These are phyloP conservation scores for Micoletzkya japonica DNA, from an alignment of 2,888 invertebrate species.

Conservation along the genomic window DNA sequence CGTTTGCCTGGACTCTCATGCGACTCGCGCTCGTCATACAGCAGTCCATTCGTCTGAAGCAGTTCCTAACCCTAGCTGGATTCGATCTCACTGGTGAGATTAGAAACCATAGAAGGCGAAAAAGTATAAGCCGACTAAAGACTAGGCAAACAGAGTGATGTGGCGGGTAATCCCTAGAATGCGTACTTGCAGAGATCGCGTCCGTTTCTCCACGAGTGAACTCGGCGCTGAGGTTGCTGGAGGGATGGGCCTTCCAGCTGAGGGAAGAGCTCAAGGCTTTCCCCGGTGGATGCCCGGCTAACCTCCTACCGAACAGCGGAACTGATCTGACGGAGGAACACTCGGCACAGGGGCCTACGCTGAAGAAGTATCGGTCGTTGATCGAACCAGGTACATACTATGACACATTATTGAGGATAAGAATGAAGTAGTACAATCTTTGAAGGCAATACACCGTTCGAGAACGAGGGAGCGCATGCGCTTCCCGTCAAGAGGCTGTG, in stretches of 20 bases:
- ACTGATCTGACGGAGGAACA: conserved; percentile 40
- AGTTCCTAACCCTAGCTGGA: conserved; percentile 85
- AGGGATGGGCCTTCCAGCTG: conserved; percentile 84
- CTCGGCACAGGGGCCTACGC: conserved; percentile 30
- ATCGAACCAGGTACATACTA: conserved; percentile 27
- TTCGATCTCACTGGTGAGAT: conserved; percentile 71
- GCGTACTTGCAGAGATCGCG: conserved; percentile 77
- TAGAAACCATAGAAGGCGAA: neutral
- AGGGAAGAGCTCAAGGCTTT: conserved; percentile 70
- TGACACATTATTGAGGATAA: too few relatives aligned
- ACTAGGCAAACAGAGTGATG: neutral
- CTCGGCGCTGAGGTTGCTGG: conserved; percentile 80
- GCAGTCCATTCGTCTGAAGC: conserved; percentile 80
- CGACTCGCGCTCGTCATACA: conserved; percentile 84
- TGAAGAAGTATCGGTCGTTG: conserved; percentile 44
- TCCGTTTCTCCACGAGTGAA: conserved; percentile 91
- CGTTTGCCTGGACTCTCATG: conserved; percentile 90
- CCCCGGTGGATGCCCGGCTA: conserved; percentile 57
- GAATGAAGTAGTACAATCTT: neutral
- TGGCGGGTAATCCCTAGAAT: neutral
- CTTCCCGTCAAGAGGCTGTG: conserved; percentile 76
- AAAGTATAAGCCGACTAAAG: neutral
- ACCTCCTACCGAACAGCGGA: conserved; percentile 54
- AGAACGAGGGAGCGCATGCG: conserved; percentile 73
- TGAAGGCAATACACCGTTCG: conserved; percentile 85